phyloP scores from a whole-genome alignment of 2,113 vertebrate genomes.

The Podocnemis expansa region DNA sequence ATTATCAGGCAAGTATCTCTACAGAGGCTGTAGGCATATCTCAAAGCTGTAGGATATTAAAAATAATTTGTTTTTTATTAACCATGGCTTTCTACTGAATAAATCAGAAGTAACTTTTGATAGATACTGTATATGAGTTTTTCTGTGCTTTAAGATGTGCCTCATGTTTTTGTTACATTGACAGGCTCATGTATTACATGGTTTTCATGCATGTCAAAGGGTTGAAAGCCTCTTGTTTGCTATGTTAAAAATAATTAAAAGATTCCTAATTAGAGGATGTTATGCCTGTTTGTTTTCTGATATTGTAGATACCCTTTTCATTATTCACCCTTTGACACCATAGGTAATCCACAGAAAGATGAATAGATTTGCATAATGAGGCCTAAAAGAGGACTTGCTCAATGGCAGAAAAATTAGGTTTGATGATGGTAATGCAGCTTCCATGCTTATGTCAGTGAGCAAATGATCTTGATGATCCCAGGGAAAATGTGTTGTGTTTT shows the following conservation, averaged over 20 bases:
- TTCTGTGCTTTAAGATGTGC: slow-evolving; percentile 31
- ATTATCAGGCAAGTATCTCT: slow-evolving; percentile 46
- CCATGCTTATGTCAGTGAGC: background rate
- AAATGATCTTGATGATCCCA: background rate
- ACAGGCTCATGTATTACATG: background rate
- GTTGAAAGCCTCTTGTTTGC: background rate
- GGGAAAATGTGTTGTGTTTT: background rate
- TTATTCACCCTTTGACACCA: background rate
- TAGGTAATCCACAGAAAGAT: background rate
- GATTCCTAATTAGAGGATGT: background rate
- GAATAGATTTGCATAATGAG: background rate
- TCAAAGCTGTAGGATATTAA: slow-evolving; percentile 54
- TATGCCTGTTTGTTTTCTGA: background rate
- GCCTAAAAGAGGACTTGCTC: background rate
- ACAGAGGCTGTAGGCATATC: slow-evolving; percentile 39
- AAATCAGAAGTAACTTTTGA: slow-evolving; percentile 64
- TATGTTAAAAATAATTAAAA: slow-evolving; percentile 25
- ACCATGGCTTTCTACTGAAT: slow-evolving; percentile 34
- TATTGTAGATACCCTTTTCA: background rate
- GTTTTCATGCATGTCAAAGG: background rate
- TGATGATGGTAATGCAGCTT: background rate
- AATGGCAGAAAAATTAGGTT: background rate
- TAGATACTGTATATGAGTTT: slow-evolving; percentile 4
- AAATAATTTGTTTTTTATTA: slow-evolving; percentile 68
- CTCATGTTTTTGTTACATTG: background rate